These are phyloP conservation scores for Drosophila setosimentum DNA, from an alignment of 2,888 invertebrate species.

Conservation along the genomic window DNA sequence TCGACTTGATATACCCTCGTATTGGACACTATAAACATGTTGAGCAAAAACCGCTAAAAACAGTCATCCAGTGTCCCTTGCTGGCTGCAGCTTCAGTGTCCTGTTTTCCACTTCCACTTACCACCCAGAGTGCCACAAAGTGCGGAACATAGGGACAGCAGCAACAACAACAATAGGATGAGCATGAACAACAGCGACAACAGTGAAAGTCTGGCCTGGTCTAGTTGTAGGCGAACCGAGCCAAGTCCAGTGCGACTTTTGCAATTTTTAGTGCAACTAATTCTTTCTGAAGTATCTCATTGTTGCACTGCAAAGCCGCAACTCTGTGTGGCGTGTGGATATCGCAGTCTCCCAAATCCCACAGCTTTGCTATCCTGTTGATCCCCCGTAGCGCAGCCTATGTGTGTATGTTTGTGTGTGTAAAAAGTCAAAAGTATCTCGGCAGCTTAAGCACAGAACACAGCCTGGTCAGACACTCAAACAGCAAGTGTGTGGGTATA, in stretches of 20 bases:
- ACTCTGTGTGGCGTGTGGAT: slow-evolving; percentile 72
- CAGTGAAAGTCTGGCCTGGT: slow-evolving; percentile 63
- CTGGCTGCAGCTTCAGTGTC: slow-evolving; percentile 25
- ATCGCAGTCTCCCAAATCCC: slow-evolving; percentile 5
- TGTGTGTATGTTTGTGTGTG: slow-evolving; percentile 44
- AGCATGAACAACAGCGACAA: slow-evolving; percentile 22
- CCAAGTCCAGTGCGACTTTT: slow-evolving; percentile 68
- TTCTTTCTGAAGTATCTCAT: slow-evolving; percentile 82
- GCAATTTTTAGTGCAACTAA: slow-evolving; percentile 82
- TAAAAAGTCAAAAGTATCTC: slow-evolving; percentile 79
- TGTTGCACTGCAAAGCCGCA: slow-evolving; percentile 80
- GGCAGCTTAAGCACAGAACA: slow-evolving; percentile 71
- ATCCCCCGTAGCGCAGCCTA: slow-evolving; percentile 58
- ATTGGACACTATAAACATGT: slow-evolving; percentile 19
- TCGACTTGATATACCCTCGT: slow-evolving; percentile 5
- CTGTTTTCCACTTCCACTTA: slow-evolving; percentile 25
- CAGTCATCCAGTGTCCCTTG: slow-evolving; percentile 58
- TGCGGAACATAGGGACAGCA: slow-evolving; percentile 30
- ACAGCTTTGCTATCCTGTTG: neutral
- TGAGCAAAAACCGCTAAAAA: slow-evolving; percentile 50
- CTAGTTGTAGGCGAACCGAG: slow-evolving; percentile 22
- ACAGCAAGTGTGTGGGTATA: neutral
- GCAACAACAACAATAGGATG: slow-evolving; percentile 15
- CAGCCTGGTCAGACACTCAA: slow-evolving; percentile 23
- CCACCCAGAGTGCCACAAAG: slow-evolving; percentile 61